A percentile compares a stretch with the other conserved stretches of the same genome.
Conservation (phyloP, 2,888 invertebrate species). For the Tetheella fluctuosa region DNA sequence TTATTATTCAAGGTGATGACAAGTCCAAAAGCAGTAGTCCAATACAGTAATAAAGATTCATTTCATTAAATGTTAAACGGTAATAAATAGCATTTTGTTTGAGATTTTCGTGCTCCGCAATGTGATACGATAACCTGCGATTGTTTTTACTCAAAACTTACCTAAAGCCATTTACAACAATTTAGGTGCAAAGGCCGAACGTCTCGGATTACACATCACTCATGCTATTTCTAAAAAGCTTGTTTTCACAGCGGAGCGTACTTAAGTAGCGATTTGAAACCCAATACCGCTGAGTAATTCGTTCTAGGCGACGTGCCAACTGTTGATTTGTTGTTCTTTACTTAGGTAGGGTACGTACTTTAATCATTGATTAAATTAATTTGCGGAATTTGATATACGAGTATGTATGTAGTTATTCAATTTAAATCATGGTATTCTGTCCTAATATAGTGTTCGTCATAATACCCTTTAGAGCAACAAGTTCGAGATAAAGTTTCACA, state of each 20-base stretch:
- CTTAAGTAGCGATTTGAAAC: conserved; percentile 78
- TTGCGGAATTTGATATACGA: conserved; percentile 16
- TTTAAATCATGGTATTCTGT: conserved; percentile 5
- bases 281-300: conserved; percentile 63
- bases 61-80: conserved; percentile 34
- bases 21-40: conserved; percentile 35
- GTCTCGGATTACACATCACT: conserved; percentile 62
- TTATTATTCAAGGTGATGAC: conserved; percentile 55
- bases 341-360: not conserved
- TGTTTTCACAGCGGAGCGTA: conserved; percentile 79
- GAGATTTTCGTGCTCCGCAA: conserved; percentile 40
- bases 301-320: conserved; percentile 73
- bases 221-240: conserved; percentile 81
- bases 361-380: conserved; percentile 28
- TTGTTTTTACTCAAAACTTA: conserved; percentile 77
- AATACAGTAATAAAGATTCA: conserved; percentile 32
- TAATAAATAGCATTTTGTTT: conserved; percentile 46
- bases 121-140: conserved; percentile 47
- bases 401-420: conserved; percentile 3
- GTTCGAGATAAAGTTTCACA: conserved; percentile 62
- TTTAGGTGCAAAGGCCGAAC: conserved; percentile 75
- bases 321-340: conserved; percentile 40
- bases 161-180: conserved; percentile 77
- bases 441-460: conserved; percentile 5
- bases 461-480: conserved; percentile 50